Evolutionary conservation across 2,113 vertebrate species (phyloP), one percentile per base, ranked within the genome.

Genomic region (Carlito syrichta): DNA sequence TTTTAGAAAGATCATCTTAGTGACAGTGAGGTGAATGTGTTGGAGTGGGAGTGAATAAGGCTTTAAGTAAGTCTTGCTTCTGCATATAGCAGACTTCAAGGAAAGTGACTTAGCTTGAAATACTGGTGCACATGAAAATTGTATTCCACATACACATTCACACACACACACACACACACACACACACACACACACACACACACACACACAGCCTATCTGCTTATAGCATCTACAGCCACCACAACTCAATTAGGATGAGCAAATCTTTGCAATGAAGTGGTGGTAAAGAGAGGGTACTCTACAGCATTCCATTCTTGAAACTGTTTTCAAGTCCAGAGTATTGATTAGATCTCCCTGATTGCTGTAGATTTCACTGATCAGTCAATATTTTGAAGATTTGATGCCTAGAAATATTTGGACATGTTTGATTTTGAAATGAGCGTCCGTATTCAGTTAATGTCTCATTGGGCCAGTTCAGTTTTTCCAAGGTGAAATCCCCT

Each of bases 401-500:
- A 58, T 86, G 60, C 30, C 30, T 93, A 35, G 45, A 71, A 92
- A 83, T 95, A 63, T 91, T 66, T 79, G 56, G 56, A 76, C 17
- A 66, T 40, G 27, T 95, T 95, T 96, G 94, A 92, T 91, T 97
- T 97, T 93, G 45, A 88, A 97, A 96, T 76, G 62, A 81, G 78
- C 93, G 58, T 86, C 91, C 68, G 89, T 93, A 84, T 94, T 95
- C 89, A 93, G 82, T 93, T 95, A 95, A 96, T 94, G 32, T 91
- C 85, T 97, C 91, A 86, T 66, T 94, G 95, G 95, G 50, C 90
- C 50, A 89, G 50, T 95, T 97, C 86, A 69, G 82, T 82, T 97
- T 97, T 96, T 93, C 94, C 83, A 96, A 95, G 89, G 93, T 96
- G 84, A 97, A 97, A 96, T 83, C 38, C 79, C 56, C 83, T 97